Evolutionary conservation across 30 jellyfish, hydroid and myxozoan genomes (phyloP), one percentile per base, ranked within the genome.

Genomic region (Clytia hemisphaerica): DNA sequence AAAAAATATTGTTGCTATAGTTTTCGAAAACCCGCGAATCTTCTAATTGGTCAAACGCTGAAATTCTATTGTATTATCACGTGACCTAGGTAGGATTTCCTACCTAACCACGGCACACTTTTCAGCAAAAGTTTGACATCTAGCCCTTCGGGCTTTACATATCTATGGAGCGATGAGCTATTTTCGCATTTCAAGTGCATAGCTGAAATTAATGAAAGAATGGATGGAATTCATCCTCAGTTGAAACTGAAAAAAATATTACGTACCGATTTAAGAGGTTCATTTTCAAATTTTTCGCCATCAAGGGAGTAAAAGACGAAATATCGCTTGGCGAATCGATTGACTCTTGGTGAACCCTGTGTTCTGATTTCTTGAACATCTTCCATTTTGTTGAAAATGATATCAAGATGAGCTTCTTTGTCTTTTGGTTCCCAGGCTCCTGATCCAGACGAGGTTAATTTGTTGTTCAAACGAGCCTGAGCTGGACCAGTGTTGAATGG

Each of bases 371-470:
- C 70, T 21, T 57, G 25, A 33, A 57, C 19, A 21, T 25, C 26
- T 21, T 57, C 70, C 48, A n/a, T 25, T 21, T 57, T 57, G 48
- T 57, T 57, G 16, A 57, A 57, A 22, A n/a, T 57, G 7, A 57
- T 21, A 22, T 57, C 50, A n/a, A 57, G 70, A 57, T 57, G 30
- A n/a, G 45, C 70, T 21, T 57, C 70, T 6, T 28, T 16, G 30
- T 57, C 70, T 21, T 57, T 31, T 4, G 70, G 70, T 57, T 22
- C 35, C 70, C 70, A 57, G 15, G 70, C 70, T 5, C 70, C 70
- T 21, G 30, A 38, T 57, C 70, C 70, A 30, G 26, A 5, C 14
- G 25, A 38, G 15, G 70, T 22, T 21, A 45, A 26, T 57, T 57
- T 31, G 70, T 57, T 57, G 35, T 57, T 57, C 51, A 57, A 57